Conservation (phyloP, 2,888 invertebrate species). For the Scaptomyza caliginosa region DNA sequence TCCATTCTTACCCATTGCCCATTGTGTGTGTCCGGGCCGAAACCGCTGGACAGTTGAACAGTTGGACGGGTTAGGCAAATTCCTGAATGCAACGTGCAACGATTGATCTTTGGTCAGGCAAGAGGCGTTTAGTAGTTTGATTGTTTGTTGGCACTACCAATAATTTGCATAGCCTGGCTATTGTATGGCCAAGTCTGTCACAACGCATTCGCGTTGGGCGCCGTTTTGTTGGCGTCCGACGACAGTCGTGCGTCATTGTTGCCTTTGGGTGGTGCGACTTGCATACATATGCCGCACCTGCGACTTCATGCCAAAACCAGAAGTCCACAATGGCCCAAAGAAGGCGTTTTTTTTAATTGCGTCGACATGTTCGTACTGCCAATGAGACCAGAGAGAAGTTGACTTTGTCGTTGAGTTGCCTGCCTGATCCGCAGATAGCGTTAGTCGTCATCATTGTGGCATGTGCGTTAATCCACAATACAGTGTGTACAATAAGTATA, state of each 20-base stretch:
- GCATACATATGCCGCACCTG: conserved; percentile 79
- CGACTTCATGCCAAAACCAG: conserved; percentile 75
- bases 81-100: conserved; percentile 35
- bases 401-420: conserved; percentile 43
- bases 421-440: conserved; percentile 61
- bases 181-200: conserved; percentile 49
- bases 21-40: conserved; percentile 16
- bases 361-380: conserved; percentile 80
- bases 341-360: conserved; percentile 83
- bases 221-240: conserved; percentile 28
- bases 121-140: conserved; percentile 61
- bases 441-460: conserved; percentile 24
- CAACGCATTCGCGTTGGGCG: conserved; percentile 37
- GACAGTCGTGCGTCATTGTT: conserved; percentile 66
- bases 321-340: conserved; percentile 64
- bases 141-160: conserved; percentile 58
- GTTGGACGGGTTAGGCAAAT: conserved; percentile 13
- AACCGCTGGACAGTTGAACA: conserved; percentile 13
- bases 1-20: no score
- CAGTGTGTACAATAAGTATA: conserved; percentile 9
- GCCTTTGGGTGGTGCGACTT: conserved; percentile 46
- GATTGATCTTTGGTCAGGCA: conserved; percentile 73
- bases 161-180: conserved; percentile 69
- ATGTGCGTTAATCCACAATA: conserved; percentile 57
- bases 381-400: conserved; percentile 57